Conservation (phyloP, 2,113 vertebrate genomes). For the Parotia lawesii region DNA sequence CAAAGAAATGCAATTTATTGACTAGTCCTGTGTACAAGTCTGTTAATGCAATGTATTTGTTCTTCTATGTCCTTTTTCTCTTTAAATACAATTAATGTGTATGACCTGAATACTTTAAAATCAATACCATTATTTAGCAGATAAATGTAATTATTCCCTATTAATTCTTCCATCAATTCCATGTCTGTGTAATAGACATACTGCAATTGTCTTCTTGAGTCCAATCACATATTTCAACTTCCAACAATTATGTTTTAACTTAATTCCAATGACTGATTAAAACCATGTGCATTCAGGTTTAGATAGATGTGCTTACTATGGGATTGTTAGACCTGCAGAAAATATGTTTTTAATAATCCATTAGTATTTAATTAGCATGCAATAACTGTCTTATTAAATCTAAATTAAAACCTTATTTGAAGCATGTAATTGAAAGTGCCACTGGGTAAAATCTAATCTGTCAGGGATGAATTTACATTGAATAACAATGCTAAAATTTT, state of each 20-base stretch:
- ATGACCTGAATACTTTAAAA: not conserved
- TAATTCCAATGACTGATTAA: conserved; percentile 56
- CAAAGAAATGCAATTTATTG: not conserved
- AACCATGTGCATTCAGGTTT: conserved; percentile 58
- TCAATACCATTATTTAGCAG: not conserved
- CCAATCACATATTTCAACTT: conserved; percentile 51
- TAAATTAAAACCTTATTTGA: conserved; percentile 68
- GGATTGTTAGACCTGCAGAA: conserved; percentile 62
- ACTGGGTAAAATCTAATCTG: conserved; percentile 65
- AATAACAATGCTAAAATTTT: conserved; percentile 36
- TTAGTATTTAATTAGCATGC: conserved; percentile 67
- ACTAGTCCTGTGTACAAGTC: not conserved
- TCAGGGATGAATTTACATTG: conserved; percentile 41
- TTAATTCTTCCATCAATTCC: conserved; percentile 39
- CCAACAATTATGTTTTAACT: conserved; percentile 52
- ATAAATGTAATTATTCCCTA: conserved; percentile 19
- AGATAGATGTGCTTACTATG: conserved; percentile 47
- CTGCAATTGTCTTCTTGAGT: conserved; percentile 24
- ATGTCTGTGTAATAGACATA: conserved; percentile 8
- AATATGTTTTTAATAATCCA: conserved; percentile 68
- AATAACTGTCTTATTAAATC: conserved; percentile 73
- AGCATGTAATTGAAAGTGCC: conserved; percentile 64
- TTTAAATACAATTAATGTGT: not conserved
- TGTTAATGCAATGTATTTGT: not conserved
- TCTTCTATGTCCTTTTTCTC: not conserved